These are phyloP conservation scores for Ursus arctos DNA, from an alignment of 2,113 vertebrate genomes.

Conservation along the genomic window DNA sequence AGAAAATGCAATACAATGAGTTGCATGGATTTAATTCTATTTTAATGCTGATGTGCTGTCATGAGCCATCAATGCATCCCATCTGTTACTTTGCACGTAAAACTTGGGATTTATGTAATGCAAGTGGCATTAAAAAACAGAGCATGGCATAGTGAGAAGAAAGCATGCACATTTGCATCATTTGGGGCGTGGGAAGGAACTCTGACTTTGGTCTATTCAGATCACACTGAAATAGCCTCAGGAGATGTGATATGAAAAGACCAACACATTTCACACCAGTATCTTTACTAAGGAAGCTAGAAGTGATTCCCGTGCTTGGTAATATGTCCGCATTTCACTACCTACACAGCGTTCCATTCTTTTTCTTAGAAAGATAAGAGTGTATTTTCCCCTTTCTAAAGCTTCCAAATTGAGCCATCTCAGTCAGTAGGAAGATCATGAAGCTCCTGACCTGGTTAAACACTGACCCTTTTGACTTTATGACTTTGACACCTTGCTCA, in stretches of 20 bases:
- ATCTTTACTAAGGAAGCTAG: neutral
- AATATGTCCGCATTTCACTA: constrained; percentile 22
- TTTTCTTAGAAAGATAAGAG: constrained; percentile 2
- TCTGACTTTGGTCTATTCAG: neutral
- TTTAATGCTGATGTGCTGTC: constrained; percentile 28
- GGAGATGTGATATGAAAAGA: neutral
- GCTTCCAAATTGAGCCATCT: neutral
- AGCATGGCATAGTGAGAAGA: neutral
- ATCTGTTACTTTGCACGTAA: constrained; percentile 69
- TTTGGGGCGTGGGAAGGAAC: neutral
- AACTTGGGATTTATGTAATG: constrained; percentile 37
- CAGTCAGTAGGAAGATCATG: neutral
- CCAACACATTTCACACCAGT: neutral
- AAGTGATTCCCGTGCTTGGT: neutral
- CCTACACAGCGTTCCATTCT: neutral
- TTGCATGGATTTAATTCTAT: constrained; percentile 52
- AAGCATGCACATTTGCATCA: neutral
- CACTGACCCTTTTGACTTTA: neutral
- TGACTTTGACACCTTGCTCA: neutral
- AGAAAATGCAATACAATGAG: constrained; percentile 44
- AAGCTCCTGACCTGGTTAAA: neutral
- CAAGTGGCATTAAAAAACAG: neutral
- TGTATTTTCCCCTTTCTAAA: neutral
- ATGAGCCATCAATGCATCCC: constrained; percentile 49
- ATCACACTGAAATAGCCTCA: neutral